Conservation (phyloP, 2,888 invertebrate species). For the Folsomia manolachei region DNA sequence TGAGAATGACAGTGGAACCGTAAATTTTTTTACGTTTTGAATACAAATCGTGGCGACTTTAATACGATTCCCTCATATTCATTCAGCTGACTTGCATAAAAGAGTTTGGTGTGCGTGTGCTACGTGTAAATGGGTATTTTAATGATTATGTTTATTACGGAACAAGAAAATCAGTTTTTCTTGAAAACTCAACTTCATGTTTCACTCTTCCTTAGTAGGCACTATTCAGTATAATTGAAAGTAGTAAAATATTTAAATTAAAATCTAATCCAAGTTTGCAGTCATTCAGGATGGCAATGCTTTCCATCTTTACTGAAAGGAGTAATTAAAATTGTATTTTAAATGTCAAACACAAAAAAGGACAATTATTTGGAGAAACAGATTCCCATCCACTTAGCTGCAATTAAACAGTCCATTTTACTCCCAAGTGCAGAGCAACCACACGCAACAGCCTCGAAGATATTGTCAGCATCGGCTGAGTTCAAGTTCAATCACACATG, state of each 20-base stretch:
- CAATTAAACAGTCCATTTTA: neutral
- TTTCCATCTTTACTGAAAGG: no score
- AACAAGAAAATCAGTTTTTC: neutral
- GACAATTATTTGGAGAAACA: neutral
- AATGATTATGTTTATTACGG: neutral
- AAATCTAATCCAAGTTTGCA: no score
- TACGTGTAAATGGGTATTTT: neutral
- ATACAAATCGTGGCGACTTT: neutral
- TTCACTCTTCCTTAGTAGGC: no score
- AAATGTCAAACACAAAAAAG: neutral
- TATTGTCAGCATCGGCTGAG: no score
- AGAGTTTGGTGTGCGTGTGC: neutral
- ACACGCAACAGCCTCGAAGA: no score
- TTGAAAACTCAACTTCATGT: neutral
- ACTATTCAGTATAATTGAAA: no score
- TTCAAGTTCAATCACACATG: neutral
- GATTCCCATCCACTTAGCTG: neutral
- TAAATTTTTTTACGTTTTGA: neutral
- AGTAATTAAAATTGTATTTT: neutral
- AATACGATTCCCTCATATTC: neutral
- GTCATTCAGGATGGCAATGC: no score
- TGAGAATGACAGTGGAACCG: neutral
- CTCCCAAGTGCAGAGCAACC: no score
- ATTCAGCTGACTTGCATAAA: neutral
- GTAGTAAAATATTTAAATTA: no score